Percentiles rank a stretch among this genome's conserved stretches.
Evolutionary conservation across 1,140 invertebrate species (phyloP).

Genomic region (Notospermus geniculatus): DNA sequence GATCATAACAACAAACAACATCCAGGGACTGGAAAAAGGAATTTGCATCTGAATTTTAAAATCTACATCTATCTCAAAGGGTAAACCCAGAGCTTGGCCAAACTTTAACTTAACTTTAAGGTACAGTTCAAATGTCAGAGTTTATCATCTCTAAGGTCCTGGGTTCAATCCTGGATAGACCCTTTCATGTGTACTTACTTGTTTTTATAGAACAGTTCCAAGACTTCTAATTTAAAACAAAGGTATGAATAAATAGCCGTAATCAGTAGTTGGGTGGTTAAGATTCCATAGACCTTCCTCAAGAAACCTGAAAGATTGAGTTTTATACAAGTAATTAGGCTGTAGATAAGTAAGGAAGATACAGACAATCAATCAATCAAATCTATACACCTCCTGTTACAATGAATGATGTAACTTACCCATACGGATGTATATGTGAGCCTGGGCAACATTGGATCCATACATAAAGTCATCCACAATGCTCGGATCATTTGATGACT

Average conservation of each 20-base stretch:
- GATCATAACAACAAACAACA: slow-evolving; percentile 52
- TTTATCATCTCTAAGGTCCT: too few species aligned
- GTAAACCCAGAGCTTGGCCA: too few species aligned
- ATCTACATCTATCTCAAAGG: too few species aligned
- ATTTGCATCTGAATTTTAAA: too few species aligned
- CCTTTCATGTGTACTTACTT: slow-evolving; percentile 63
- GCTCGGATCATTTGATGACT: too few species aligned
- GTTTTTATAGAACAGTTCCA: slow-evolving; percentile 67
- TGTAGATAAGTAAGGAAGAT: too few species aligned
- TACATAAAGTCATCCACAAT: slow-evolving; percentile 58
- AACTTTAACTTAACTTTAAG: too few species aligned
- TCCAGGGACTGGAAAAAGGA: slow-evolving; percentile 50
- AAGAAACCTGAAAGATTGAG: slow-evolving; percentile 62
- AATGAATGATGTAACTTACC: slow-evolving; percentile 50
- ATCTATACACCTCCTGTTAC: background rate
- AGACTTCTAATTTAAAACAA: slow-evolving; percentile 61
- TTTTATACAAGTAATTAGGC: background rate
- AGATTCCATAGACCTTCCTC: slow-evolving; percentile 79
- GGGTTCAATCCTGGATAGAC: too few species aligned
- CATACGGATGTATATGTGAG: slow-evolving; percentile 58
- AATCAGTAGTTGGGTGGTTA: slow-evolving; percentile 71
- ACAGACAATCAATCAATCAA: background rate
- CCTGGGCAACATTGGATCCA: slow-evolving; percentile 57
- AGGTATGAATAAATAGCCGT: slow-evolving; percentile 56
- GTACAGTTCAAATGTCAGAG: too few species aligned